Base-by-base conservation (phyloP, 1,140 invertebrate genomes). In the Mycetomoellerius zeteki region DNA sequence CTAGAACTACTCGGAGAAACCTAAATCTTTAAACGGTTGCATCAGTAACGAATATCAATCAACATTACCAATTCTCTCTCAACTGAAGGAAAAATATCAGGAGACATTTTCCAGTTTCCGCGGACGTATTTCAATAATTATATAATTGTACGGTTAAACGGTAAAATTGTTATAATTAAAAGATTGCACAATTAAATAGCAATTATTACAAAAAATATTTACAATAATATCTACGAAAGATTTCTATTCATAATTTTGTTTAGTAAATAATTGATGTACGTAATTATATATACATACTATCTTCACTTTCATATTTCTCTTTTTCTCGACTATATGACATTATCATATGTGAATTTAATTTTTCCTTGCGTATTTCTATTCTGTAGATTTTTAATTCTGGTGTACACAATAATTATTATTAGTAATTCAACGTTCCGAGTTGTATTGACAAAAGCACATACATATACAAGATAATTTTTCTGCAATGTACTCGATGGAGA, bases 11-110 rank as follows among this genome's bases (percentile, higher is more conserved):
- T 33, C 69, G 12, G 54, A 4, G 24, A 47, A 75, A 47, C n/a
- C 54, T 75, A 84, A 84, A 84, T 84, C 69, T 84, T 84, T 84
- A 73, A 84, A 75, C 54, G 80, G 14, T 56, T 58, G 60, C 37
- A 82, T 73, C 64, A 50, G 19, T 12, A 33, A 14, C 43, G 54
- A 60, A 52, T 73, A 75, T 60, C 85, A 85, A 77, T 72, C 71
- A 72, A 65, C 50, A 47, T 85, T 84, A 52, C 54, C 56, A 67
- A 71, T 67, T 81, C 69, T 65, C 24, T 73, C 37, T 71, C 24
- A 47, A 76, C 54, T 71, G 69, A 85, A 89, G 67, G 86, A 88
- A 89, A 84, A 64, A 33, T 75, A 75, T 84, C 64, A 30, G 43
- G 54, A 21, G n/a, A 30, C 37, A 60, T 60, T 80, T 54, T 80